phyloP scores from a whole-genome alignment of 2,113 vertebrate genomes.

The Ailuropoda melanoleuca region DNA sequence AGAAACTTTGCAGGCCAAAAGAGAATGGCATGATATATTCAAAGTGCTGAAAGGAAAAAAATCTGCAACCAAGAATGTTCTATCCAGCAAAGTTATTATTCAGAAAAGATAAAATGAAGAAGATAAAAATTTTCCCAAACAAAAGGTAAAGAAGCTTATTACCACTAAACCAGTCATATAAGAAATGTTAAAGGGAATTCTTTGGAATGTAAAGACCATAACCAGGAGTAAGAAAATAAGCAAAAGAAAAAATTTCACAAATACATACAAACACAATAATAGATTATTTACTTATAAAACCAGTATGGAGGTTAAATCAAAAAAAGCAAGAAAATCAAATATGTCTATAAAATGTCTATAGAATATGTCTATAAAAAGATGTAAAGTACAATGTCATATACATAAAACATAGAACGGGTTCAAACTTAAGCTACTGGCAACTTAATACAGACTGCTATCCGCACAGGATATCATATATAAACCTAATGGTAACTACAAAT shows the following conservation, averaged over 20 bases:
- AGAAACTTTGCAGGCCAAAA: not conserved
- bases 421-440: not conserved
- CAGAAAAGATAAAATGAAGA: not conserved
- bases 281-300: not conserved
- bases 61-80: not conserved
- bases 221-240: not conserved
- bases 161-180: not conserved
- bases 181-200: not conserved
- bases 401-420: not conserved
- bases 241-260: not conserved
- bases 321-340: not conserved
- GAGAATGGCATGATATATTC: not conserved
- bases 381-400: not conserved
- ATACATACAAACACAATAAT: not conserved
- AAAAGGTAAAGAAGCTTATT: not conserved
- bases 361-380: not conserved
- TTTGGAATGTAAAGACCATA: not conserved
- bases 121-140: not conserved
- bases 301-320: not conserved
- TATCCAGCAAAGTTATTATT: not conserved
- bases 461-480: not conserved
- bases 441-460: not conserved
- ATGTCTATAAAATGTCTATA: not conserved
- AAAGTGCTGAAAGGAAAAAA: not conserved
- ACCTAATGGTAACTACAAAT: not conserved